Conservation (phyloP, 1,140 invertebrate species). For the Nautilus pompilius region DNA sequence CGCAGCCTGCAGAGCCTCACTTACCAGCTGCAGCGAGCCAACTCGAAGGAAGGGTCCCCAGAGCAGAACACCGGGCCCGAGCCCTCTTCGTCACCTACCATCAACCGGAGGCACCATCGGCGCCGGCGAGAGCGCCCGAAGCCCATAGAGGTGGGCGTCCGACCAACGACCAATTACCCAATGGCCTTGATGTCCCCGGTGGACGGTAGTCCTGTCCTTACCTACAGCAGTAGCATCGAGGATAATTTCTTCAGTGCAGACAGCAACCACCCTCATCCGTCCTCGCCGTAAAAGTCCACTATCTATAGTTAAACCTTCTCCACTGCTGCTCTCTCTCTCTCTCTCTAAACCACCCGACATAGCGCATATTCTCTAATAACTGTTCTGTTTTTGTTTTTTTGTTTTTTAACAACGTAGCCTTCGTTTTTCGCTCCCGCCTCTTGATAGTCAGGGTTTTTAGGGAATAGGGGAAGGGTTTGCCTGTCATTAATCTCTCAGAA, state of each 20-base stretch:
- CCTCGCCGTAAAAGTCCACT: too few species aligned
- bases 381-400: too few species aligned
- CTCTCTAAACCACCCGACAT: too few species aligned
- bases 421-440: too few species aligned
- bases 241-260: constrained; percentile 31
- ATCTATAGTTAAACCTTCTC: too few species aligned
- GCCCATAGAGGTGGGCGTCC: constrained; percentile 32
- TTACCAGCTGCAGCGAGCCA: background rate
- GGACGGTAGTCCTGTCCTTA: constrained; percentile 23
- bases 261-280: constrained; percentile 9
- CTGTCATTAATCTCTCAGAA: too few species aligned
- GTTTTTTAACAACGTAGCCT: too few species aligned
- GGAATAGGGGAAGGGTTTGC: too few species aligned
- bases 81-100: constrained; percentile 19
- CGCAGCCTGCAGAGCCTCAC: constrained; percentile 22
- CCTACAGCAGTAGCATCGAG: constrained; percentile 46
- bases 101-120: constrained; percentile 29
- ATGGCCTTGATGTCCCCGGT: constrained; percentile 3
- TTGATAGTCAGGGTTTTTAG: too few species aligned
- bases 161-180: constrained; percentile 26
- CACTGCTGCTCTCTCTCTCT: too few species aligned
- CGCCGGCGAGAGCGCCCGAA: constrained; percentile 26
- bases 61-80: constrained; percentile 12
- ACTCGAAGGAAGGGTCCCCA: background rate
- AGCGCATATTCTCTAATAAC: too few species aligned